Base-by-base conservation (phyloP, 2,888 invertebrate species). In the Leucophenga montana region DNA sequence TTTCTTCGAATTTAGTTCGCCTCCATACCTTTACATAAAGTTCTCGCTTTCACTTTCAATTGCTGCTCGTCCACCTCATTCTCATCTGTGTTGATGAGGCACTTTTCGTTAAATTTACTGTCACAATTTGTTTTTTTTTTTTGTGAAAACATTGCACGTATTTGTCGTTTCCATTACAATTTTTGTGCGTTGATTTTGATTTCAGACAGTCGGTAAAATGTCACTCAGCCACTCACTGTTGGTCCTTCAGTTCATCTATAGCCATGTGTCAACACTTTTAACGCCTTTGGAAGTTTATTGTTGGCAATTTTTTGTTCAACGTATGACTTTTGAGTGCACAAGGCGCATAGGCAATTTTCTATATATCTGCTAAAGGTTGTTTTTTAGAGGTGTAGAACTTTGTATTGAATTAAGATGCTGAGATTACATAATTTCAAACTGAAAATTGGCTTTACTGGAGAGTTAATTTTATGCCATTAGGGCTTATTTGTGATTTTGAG, bases 141-240 rank as follows among this genome's bases (percentile, higher is more conserved):
- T 18, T 0, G 14, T 33, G 71, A 73, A 76, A 83, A 75, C 74
- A 76, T 73, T 69, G 76, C 82, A 82, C 82, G 82, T 82, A 80
- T 80, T 83, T 82, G 84, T 76, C 82, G 84, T 82, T 82, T 84
- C 82, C 77, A 82, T 84, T 85, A 85, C 85, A 84, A 81, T 84
- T 72, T 39, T 8, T 39, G 8, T 84, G 79, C 76, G 77, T 81
- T 83, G 84, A 83, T 83, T 82, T 82, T 84, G 84, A 85, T 82
- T 84, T 84, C 80, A 78, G n/a, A n/a, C n/a, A n/a, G 82, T 84
- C 84, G 13, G 11, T 84, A 74, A 84, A 83, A 83, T 83, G 62
- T 31, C 67, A 27, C 61, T 39, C 70, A 54, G 46, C 20, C 67
- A 44, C 11, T 66, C 66, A 53, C 50, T 27, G 50, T 16, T 65